Evolutionary conservation across 37 sponge, comb jelly and placozoan species (phyloP).

Genomic region (Aplysina aerophoba): DNA sequence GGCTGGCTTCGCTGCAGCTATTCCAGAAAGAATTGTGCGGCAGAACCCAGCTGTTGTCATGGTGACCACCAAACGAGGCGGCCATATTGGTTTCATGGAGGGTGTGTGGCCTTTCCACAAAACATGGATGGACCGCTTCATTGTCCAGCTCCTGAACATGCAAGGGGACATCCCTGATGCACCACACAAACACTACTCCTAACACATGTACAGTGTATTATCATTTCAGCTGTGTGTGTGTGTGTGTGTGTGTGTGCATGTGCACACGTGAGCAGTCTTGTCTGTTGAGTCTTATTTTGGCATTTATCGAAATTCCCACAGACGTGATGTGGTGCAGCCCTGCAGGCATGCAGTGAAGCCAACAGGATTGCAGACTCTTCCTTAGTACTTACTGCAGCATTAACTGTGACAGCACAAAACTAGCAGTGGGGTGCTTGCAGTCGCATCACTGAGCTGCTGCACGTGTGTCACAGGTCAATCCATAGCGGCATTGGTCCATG

Average conservation of each 20-base stretch:
- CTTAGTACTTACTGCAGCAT: no score
- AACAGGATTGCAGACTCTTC: no score
- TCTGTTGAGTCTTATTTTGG: no score
- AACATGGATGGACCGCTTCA: slow-evolving; percentile 48
- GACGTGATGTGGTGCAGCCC: no score
- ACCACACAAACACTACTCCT: not conserved
- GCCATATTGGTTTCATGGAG: slow-evolving; percentile 79
- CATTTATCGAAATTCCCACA: no score
- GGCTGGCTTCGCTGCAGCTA: slow-evolving; percentile 23
- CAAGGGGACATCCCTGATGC: not conserved
- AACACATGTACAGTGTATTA: not conserved
- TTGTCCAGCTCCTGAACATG: slow-evolving; percentile 42
- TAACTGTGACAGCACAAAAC: no score
- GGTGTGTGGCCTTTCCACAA: slow-evolving; percentile 64
- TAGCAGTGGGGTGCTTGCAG: no score
- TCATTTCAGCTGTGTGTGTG: not conserved
- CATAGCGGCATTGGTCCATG: no score
- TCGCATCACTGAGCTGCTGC: no score
- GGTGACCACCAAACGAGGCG: slow-evolving; percentile 62
- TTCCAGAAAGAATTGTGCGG: slow-evolving; percentile 42
- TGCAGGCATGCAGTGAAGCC: no score
- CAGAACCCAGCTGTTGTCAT: slow-evolving; percentile 52
- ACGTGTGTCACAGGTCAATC: no score
- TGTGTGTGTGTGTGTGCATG: not conserved
- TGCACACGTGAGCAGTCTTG: no score